phyloP scores from a whole-genome alignment of 1,140 invertebrate species.

The Cydia amplana region DNA sequence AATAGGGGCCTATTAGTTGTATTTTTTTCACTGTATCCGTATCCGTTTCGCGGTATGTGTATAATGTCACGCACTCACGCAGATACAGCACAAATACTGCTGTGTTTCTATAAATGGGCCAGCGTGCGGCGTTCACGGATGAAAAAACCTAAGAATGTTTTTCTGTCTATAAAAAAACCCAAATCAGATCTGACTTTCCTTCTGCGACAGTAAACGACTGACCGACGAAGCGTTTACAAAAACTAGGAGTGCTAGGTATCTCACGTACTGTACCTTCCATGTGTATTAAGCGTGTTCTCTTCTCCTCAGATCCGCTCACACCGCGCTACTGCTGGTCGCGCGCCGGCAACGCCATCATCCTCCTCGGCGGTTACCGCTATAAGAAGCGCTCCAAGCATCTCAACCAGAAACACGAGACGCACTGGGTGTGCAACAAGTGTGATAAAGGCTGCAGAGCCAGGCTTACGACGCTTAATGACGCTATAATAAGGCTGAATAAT shows the following conservation, averaged over 20 bases:
- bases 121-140: too few relatives aligned
- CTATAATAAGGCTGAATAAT: slow-evolving; percentile 69
- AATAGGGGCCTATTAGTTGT: too few relatives aligned
- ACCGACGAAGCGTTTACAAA: too few relatives aligned
- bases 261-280: neutral
- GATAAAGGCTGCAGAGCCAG: slow-evolving; percentile 72
- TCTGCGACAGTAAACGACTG: too few relatives aligned
- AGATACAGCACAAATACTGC: too few relatives aligned
- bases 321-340: slow-evolving; percentile 69
- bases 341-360: slow-evolving; percentile 70
- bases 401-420: slow-evolving; percentile 64
- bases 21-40: too few relatives aligned
- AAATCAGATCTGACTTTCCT: too few relatives aligned
- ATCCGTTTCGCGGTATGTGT: too few relatives aligned
- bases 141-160: too few relatives aligned
- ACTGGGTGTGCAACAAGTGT: slow-evolving; percentile 73
- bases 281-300: neutral
- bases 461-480: slow-evolving; percentile 68
- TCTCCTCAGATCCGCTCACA: slow-evolving; percentile 45
- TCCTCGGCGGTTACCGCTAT: slow-evolving; percentile 68
- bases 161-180: too few relatives aligned
- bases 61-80: too few relatives aligned
- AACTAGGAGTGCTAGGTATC: neutral
- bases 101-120: too few relatives aligned
- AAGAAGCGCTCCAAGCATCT: slow-evolving; percentile 67